phyloP scores from a whole-genome alignment of 1,140 invertebrate species.

The Tetramorium parvispinum region DNA sequence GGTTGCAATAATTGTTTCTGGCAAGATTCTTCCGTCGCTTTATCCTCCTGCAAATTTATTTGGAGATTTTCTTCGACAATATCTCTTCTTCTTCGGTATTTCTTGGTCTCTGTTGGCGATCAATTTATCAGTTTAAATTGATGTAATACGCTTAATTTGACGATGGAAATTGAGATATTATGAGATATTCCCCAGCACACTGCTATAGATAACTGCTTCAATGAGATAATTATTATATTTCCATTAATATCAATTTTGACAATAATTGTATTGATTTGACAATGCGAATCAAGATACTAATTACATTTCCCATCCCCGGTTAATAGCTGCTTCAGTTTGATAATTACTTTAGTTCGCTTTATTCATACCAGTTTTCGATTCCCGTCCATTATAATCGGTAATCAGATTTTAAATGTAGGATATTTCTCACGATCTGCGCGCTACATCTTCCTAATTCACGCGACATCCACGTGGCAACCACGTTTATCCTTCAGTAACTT shows the following conservation, averaged over 20 bases:
- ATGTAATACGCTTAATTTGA: background rate
- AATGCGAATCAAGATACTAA: background rate
- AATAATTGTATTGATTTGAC: too few relatives aligned
- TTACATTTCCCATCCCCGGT: background rate
- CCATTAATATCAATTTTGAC: too few relatives aligned
- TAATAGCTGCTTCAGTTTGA: background rate
- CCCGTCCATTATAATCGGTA: background rate
- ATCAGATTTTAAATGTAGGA: background rate
- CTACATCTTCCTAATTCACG: background rate
- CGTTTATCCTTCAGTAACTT: constrained; percentile 21
- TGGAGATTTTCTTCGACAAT: background rate
- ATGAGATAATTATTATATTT: too few relatives aligned
- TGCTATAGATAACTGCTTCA: too few relatives aligned
- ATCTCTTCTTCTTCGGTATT: background rate
- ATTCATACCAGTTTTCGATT: background rate
- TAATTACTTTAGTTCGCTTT: background rate
- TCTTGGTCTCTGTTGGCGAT: too few relatives aligned
- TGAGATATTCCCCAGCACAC: too few relatives aligned
- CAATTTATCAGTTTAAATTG: background rate
- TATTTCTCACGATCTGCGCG: background rate
- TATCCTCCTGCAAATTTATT: background rate
- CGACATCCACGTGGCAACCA: background rate
- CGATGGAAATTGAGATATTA: background rate
- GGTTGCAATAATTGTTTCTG: background rate
- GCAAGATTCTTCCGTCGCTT: background rate